Evolutionary conservation across 2,797 vertebrate species (phyloP), one percentile per base, ranked within the genome.

Genomic region (Rhinatrema bivittatum): DNA sequence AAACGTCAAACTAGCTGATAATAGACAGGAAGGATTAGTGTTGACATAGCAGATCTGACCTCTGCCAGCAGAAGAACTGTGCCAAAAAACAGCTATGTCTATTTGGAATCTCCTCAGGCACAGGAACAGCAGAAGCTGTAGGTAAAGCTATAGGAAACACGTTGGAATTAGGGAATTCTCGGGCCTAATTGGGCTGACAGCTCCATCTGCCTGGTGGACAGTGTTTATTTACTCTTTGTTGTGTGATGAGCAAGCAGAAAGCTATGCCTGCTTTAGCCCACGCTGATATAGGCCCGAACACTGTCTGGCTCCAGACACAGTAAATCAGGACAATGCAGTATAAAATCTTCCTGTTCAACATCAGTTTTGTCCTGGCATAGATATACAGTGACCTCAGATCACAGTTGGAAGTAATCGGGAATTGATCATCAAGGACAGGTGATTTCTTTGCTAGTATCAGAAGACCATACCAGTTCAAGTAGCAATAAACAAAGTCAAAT

Each of bases 201-300:
- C 71, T 76, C 72, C 78, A 76, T 76, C 72, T 60, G 69, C 42
- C 65, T 74, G 71, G 72, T 74, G 70, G 68, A 18, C 46, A 59
- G 53, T 85, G 83, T 89, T 89, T 90, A 87, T 90, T 88, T 89
- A 87, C 76, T 90, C 84, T 87, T 89, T 90, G 85, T 91, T 78
- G 73, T 59, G 38, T 44, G 57, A 81, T 86, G 87, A 90, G 73
- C 86, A 76, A 81, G 64, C 60, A 85, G 82, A 91, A 91, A 87
- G 89, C 84, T 85, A 79, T 77, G 76, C 65, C 60, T 78, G 72
- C 72, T 70, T 48, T 29, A 68, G 73, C 59, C 76, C 60, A 18
- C 53, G 70, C 80, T 85, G 82, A 82, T 85, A 79, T 68, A 75
- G 78, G 70, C 85, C 68, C 73, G 75, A 85, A 79, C 74, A 20